Evolutionary conservation across 2,113 vertebrate species (phyloP).

Genomic region (Eulacestoma nigropectus): DNA sequence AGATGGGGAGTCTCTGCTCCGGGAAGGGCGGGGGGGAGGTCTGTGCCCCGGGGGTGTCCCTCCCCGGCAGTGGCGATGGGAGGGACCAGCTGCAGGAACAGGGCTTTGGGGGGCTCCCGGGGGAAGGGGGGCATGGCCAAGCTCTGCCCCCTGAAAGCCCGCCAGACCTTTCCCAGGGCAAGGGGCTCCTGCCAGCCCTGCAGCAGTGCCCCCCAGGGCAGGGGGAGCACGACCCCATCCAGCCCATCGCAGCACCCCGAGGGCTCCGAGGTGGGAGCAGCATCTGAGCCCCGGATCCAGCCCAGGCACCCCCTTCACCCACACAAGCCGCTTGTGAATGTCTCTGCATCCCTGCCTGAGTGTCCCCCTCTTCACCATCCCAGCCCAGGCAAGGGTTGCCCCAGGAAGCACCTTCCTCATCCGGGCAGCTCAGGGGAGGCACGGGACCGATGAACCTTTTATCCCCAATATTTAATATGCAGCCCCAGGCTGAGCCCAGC

Average conservation of each 20-base stretch:
- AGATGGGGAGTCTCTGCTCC: not conserved
- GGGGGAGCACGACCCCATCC: not conserved
- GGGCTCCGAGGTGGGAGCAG: not conserved
- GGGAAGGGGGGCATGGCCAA: accelerated
- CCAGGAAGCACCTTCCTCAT: not conserved
- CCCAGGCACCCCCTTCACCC: not conserved
- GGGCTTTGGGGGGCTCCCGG: not conserved
- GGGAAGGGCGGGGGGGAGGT: not conserved
- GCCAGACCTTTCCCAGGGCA: not conserved
- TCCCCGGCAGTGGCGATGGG: not conserved
- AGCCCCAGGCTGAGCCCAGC: not conserved
- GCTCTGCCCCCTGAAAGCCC: not conserved
- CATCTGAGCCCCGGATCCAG: accelerated
- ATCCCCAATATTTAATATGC: accelerated
- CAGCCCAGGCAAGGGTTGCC: not conserved
- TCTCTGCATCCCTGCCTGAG: not conserved
- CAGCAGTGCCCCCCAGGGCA: not conserved
- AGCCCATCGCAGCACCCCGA: not conserved
- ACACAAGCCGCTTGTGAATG: accelerated
- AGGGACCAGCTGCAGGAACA: not conserved
- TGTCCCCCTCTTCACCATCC: not conserved
- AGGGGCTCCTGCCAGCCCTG: not conserved
- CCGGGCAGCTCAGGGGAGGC: not conserved
- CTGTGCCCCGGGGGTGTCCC: not conserved
- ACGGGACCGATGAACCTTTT: not conserved